Evolutionary conservation across 2,797 vertebrate genomes (phyloP).

Genomic region (Mus caroli): DNA sequence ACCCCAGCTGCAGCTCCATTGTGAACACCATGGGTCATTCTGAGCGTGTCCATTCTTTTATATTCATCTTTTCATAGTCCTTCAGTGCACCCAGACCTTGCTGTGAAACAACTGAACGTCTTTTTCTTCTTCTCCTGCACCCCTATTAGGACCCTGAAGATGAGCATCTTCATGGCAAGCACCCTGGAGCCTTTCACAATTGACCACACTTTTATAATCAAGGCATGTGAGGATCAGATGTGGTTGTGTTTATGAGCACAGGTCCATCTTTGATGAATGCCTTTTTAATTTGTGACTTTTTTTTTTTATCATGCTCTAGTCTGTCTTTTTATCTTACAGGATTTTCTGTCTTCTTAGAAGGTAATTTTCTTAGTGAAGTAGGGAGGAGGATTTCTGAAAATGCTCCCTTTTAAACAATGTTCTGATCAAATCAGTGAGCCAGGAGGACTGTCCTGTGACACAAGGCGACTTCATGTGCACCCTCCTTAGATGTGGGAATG

Average conservation of each 20-base stretch:
- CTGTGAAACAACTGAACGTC: not conserved
- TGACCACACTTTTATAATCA: not conserved
- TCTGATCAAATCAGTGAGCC: not conserved
- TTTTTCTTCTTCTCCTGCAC: not conserved
- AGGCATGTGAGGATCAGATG: not conserved
- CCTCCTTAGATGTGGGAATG: not conserved
- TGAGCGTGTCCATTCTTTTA: not conserved
- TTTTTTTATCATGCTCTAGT: not conserved
- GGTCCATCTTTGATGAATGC: not conserved
- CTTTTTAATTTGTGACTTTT: not conserved
- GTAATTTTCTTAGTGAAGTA: not conserved
- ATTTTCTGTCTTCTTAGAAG: not conserved
- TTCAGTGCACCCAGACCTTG: not conserved
- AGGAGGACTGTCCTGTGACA: not conserved
- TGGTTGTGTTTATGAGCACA: not conserved
- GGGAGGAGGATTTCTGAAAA: not conserved
- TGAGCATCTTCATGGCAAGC: not conserved
- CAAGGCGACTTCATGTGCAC: no score
- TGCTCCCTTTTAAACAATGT: not conserved
- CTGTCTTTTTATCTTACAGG: not conserved
- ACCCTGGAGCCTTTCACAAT: not conserved
- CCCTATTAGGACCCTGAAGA: not conserved
- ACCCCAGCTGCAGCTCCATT: rapidly evolving
- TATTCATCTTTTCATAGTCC: not conserved
- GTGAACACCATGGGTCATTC: not conserved